phyloP scores from a whole-genome alignment of 2,888 invertebrate species.

The Frankliniella fusca region DNA sequence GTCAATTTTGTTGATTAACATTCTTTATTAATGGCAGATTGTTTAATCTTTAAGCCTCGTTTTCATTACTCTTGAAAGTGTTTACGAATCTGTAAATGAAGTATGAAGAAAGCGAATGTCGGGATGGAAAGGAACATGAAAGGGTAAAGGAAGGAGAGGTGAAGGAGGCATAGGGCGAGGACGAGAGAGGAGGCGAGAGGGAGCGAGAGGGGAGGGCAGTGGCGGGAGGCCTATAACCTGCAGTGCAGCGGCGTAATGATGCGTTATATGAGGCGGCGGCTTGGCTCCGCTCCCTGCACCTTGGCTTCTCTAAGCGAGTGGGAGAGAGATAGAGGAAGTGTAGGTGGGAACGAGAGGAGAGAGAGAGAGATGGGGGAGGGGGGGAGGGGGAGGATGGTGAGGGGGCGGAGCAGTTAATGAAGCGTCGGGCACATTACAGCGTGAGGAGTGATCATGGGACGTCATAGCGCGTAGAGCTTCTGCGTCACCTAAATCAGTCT shows the following conservation, averaged over 20 bases:
- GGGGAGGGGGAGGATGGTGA: background rate
- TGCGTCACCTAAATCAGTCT: no score
- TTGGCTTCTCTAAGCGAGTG: background rate
- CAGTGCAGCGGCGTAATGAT: background rate
- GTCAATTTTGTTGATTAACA: no score
- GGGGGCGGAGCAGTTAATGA: background rate
- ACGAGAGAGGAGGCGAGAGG: background rate
- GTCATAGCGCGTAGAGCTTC: no score
- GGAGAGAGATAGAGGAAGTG: background rate
- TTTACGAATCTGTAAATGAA: no score
- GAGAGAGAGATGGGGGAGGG: background rate
- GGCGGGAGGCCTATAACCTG: background rate
- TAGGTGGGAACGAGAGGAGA: background rate
- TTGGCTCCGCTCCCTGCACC: background rate
- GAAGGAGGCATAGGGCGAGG: background rate
- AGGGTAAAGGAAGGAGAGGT: no score
- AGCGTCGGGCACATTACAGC: background rate
- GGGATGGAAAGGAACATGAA: no score
- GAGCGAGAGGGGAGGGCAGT: background rate
- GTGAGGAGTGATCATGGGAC: background rate
- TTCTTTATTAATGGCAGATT: no score
- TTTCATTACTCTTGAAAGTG: no score
- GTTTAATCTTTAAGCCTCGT: no score
- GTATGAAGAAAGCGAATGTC: no score
- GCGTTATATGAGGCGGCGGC: background rate